Conservation (phyloP, 2,888 invertebrate genomes). For the Leptothorax acervorum region DNA sequence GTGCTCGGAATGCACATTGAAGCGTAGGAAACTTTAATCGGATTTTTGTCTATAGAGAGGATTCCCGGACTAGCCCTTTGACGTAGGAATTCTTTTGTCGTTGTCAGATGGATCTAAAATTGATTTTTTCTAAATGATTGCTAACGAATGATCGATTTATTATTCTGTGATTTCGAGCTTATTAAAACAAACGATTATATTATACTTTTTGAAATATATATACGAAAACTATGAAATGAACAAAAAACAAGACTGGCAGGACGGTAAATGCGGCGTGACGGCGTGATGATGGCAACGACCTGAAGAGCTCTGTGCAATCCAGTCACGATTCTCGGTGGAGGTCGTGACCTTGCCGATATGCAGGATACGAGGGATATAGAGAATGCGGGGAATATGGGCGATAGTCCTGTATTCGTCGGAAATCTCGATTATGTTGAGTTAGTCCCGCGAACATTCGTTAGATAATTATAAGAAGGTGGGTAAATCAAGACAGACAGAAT, state of each 20-base stretch:
- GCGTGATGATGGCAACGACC: conserved; percentile 71
- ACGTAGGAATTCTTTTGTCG: background rate
- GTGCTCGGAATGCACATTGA: conserved; percentile 6
- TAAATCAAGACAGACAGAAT: background rate
- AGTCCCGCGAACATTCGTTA: background rate
- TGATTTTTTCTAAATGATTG: background rate
- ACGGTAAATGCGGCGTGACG: conserved; percentile 60
- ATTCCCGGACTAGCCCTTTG: background rate
- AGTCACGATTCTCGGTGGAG: conserved; percentile 71
- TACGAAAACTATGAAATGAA: background rate
- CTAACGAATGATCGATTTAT: background rate
- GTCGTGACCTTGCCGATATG: conserved; percentile 76
- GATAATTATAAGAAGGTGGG: background rate
- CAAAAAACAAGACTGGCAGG: conserved; percentile 22
- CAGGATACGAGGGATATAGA: conserved; percentile 37
- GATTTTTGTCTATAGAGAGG: background rate
- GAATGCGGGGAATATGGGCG: conserved; percentile 30
- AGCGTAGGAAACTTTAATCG: background rate
- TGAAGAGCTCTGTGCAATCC: conserved; percentile 61
- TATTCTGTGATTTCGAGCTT: background rate
- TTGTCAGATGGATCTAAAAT: background rate
- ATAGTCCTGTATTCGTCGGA: conserved; percentile 59
- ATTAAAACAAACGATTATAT: too few species aligned
- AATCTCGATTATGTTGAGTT: conserved; percentile 14
- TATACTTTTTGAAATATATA: background rate